These are phyloP conservation scores for Euzophera pinguis DNA, from an alignment of 2,888 invertebrate genomes.

Conservation along the genomic window DNA sequence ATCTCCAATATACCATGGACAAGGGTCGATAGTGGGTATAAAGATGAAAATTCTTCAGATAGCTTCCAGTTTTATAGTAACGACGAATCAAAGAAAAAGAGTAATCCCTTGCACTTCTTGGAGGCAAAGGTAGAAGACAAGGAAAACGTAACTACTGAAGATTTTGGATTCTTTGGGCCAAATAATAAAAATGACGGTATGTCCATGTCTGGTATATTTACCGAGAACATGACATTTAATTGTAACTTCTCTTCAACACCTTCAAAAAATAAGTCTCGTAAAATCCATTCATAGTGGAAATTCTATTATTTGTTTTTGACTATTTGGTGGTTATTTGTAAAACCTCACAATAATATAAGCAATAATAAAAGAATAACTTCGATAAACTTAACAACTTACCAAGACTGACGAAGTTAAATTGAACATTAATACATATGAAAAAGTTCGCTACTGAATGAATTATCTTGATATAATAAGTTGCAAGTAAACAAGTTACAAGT, in stretches of 20 bases:
- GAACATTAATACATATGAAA: too few relatives aligned
- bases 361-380: too few relatives aligned
- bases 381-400: too few relatives aligned
- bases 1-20: conserved; percentile 71
- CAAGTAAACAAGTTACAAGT: too few relatives aligned
- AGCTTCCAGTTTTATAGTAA: conserved; percentile 55
- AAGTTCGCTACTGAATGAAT: too few relatives aligned
- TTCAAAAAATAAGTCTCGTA: conserved; percentile 66
- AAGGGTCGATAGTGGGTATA: conserved; percentile 72
- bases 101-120: conserved; percentile 42
- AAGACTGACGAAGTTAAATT: too few relatives aligned
- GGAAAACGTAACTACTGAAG: conserved; percentile 51
- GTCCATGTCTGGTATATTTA: conserved; percentile 70
- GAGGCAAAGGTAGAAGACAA: conserved; percentile 54
- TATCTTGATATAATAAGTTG: too few relatives aligned
- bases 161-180: conserved; percentile 47
- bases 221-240: conserved; percentile 66
- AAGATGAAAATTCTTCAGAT: conserved; percentile 66
- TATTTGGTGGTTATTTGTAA: not conserved
- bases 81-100: conserved; percentile 35
- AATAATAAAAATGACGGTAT: conserved; percentile 55
- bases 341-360: too few relatives aligned
- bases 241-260: conserved; percentile 74
- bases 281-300: conserved; percentile 39
- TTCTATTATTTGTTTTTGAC: conserved; percentile 5